phyloP scores from a whole-genome alignment of 2,888 invertebrate species.

The Homarus gammarus region DNA sequence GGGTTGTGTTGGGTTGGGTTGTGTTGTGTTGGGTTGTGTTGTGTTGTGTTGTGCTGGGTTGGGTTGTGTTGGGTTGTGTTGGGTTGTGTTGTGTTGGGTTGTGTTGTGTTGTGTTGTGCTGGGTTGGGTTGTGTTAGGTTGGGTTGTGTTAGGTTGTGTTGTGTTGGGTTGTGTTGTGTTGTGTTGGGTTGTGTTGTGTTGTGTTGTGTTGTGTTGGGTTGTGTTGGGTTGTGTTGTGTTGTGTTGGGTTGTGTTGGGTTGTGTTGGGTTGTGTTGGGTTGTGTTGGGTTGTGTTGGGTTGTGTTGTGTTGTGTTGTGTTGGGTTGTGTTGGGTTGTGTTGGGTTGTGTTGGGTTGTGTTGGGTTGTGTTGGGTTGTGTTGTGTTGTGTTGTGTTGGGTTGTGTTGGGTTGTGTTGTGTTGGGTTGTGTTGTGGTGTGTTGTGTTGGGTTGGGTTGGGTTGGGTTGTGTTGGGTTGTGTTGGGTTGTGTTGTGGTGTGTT shows the following conservation, averaged over 20 bases:
- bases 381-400: neutral
- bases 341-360: too few species aligned
- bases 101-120: too few species aligned
- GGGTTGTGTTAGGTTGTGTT: neutral
- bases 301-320: too few species aligned
- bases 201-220: conserved; percentile 8
- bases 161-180: neutral
- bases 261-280: neutral
- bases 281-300: too few species aligned
- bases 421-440: neutral
- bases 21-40: conserved; percentile 1
- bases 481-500: neutral
- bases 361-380: neutral
- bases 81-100: neutral
- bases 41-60: conserved; percentile 8
- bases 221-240: conserved; percentile 1
- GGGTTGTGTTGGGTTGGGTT: neutral
- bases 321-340: too few species aligned
- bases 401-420: conserved; percentile 1
- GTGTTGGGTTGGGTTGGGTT: neutral
- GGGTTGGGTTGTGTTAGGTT: too few species aligned
- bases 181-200: conserved; percentile 8
- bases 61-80: too few species aligned
- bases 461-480: conserved; percentile 10
- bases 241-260: neutral